Base-by-base conservation (phyloP, 1,140 invertebrate genomes). In the Neomicropteryx cornuta region DNA sequence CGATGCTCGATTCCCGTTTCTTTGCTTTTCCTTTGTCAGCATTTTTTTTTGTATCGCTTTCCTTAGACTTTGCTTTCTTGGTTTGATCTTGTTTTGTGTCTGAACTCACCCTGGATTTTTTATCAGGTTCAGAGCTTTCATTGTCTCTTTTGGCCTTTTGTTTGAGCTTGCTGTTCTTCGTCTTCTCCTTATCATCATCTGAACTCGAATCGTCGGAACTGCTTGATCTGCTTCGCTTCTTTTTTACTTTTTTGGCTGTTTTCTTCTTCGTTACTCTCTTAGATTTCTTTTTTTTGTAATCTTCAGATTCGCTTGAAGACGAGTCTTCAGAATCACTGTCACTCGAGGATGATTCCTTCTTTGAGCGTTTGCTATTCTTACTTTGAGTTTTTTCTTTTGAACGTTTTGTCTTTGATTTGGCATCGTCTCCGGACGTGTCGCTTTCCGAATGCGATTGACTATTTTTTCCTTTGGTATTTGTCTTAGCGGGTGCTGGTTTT, bases 301-400 rank as follows among this genome's bases (percentile, higher is more conserved):
- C 77, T 27, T 80, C 76, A 2, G 72, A 73, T 43, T 72, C 71
- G 11, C 69, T 73, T 0, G 77, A 77, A 5, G 75, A 76, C 6
- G 71, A 71, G 32, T 64, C 62, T 18, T 73, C 68, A 2, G 76
- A 76, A 31, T 76, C 73, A 51, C 72, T 75, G n/a, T 70, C 65
- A 46, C 64, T 68, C 2, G 62, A 64, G 14, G 62, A 61, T 30
- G 52, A 62, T 36, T 66, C 60, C 41, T 68, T 68, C 47, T 62
- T 66, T 14, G 60, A 34, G 53, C 71, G 74, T 43, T 70, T 73
- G 6, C 62, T 54, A 39, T 52, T 64, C 51, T 65, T 71, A 27
- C 58, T 65, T 24, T 60, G 57, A 28, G 58, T 40, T 49, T 63
- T 55, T 35, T 63, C 61, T 46, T 68, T 68, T 22, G 58, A 55